Evolutionary conservation across 2,888 invertebrate genomes (phyloP).

Genomic region (Zhengitettix transpicula): DNA sequence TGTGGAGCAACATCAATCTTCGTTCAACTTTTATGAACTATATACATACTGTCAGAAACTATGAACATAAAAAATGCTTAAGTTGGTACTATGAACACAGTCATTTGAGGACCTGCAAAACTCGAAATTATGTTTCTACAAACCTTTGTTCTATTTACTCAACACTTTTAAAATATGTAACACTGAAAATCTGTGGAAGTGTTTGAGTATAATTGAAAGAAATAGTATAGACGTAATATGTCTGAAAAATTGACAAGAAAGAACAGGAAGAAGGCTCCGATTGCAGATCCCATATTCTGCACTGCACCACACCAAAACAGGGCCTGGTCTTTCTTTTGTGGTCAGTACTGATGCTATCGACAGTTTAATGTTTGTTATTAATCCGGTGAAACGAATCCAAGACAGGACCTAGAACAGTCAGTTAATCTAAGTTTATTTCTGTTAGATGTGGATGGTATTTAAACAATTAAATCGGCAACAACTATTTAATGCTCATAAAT

Average conservation of each 20-base stretch:
- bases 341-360: conserved; percentile 42
- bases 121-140: no score
- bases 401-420: conserved; percentile 40
- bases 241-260: conserved; percentile 44
- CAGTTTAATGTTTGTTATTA: conserved; percentile 63
- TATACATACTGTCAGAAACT: no score
- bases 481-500: no score
- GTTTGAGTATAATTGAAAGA: neutral
- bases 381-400: conserved; percentile 50
- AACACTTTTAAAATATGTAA: neutral
- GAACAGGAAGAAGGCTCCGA: conserved; percentile 57
- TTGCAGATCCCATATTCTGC: conserved; percentile 59
- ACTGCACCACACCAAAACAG: conserved; percentile 60
- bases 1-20: no score
- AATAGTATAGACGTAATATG: conserved; percentile 28
- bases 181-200: neutral
- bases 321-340: conserved; percentile 34
- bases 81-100: no score
- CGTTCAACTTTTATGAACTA: no score
- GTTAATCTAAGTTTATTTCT: no score
- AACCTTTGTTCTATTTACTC: no score
- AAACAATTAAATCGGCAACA: no score
- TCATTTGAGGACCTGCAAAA: no score
- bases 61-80: no score
- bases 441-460: no score